A percentile compares a stretch with the other conserved stretches of the same genome.
Evolutionary conservation across 1,140 invertebrate species (phyloP).

Genomic region (Lepeophtheirus salmonis): DNA sequence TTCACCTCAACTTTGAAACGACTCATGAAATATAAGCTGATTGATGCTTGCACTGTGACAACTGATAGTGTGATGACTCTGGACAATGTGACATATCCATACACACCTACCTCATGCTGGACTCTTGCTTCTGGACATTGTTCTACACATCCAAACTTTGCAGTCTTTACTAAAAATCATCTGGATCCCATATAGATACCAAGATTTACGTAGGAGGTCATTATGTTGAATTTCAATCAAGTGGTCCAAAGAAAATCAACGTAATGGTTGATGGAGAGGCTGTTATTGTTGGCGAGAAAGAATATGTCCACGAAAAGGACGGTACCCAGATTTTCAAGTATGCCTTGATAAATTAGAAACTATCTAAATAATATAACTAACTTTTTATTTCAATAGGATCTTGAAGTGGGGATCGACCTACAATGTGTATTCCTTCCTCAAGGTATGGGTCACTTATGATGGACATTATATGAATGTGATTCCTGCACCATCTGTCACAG

Average conservation of each 20-base stretch:
- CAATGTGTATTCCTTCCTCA: constrained; percentile 19
- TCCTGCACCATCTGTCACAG: constrained; percentile 17
- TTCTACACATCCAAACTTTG: constrained; percentile 18
- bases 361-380: not conserved
- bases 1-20: constrained; percentile 7
- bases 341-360: not conserved
- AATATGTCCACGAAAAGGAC: constrained; percentile 9
- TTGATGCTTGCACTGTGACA: constrained; percentile 19
- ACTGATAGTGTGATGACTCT: constrained; percentile 18
- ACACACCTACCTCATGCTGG: constrained; percentile 18
- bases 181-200: constrained; percentile 15
- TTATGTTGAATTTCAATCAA: constrained; percentile 19
- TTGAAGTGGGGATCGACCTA: constrained; percentile 14
- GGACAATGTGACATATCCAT: constrained; percentile 19
- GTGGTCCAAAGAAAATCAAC: constrained; percentile 1
- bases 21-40: constrained; percentile 3
- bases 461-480: constrained; percentile 19
- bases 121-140: constrained; percentile 20
- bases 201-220: constrained; percentile 21
- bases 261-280: constrained; percentile 19
- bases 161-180: constrained; percentile 20
- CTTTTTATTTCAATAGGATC: not conserved
- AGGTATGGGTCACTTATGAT: constrained; percentile 11
- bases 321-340: constrained; percentile 15
- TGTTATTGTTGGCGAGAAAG: constrained; percentile 6